Percentiles rank a stretch among this genome's conserved stretches.
These are phyloP conservation scores for Pangasius krempfi DNA, from an alignment of 2,797 vertebrate species.

Conservation along the genomic window DNA sequence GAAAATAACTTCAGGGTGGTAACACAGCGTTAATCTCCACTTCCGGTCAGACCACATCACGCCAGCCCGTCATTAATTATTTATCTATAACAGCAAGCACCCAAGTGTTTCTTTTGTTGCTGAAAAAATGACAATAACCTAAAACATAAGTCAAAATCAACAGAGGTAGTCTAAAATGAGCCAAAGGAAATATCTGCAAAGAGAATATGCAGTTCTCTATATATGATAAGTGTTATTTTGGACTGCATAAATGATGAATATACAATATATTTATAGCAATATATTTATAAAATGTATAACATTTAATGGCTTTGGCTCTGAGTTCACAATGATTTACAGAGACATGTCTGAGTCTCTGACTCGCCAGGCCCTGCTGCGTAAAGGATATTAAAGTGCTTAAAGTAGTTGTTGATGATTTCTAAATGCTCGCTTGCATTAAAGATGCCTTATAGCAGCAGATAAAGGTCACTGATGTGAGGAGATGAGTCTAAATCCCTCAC, in stretches of 20 bases:
- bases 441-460: slow-evolving; percentile 25
- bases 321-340: background rate
- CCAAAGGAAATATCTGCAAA: background rate
- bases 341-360: background rate
- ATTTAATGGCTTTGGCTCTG: background rate
- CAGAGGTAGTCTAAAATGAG: background rate
- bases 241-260: background rate
- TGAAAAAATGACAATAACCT: background rate
- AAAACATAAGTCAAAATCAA: background rate
- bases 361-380: background rate
- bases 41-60: background rate
- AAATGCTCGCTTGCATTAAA: slow-evolving; percentile 34
- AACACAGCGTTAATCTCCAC: background rate
- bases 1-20: background rate
- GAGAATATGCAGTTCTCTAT: background rate
- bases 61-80: background rate
- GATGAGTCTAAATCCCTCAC: slow-evolving; percentile 23
- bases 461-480: slow-evolving; percentile 30
- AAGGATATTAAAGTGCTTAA: slow-evolving; percentile 30
- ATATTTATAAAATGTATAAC: background rate
- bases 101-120: background rate
- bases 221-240: background rate
- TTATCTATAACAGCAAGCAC: background rate
- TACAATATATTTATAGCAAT: background rate
- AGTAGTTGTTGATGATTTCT: slow-evolving; percentile 30